Conservation (phyloP, 2,888 invertebrate species). For the Orchesella flavescens region DNA sequence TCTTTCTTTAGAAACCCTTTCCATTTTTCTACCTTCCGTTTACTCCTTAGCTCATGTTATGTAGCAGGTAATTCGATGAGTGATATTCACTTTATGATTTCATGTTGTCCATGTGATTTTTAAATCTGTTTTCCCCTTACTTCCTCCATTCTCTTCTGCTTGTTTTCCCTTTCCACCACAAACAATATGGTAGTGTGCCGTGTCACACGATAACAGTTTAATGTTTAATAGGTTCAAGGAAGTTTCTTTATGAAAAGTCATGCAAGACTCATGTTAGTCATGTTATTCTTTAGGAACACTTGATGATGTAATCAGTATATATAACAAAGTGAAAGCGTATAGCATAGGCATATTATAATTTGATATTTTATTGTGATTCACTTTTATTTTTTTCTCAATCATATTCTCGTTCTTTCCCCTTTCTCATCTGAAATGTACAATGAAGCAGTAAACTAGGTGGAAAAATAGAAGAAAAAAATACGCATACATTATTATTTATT, state of each 20-base stretch:
- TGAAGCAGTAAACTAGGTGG: too few relatives aligned
- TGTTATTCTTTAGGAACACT: slow-evolving; percentile 9
- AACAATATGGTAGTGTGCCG: background rate
- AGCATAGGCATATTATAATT: background rate
- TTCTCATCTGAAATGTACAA: background rate
- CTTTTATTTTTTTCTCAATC: background rate
- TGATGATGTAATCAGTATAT: slow-evolving; percentile 5
- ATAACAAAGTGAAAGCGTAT: background rate
- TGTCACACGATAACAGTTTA: slow-evolving; percentile 19
- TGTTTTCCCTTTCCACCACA: slow-evolving; percentile 1
- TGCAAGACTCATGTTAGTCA: slow-evolving; percentile 38
- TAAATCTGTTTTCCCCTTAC: too few relatives aligned
- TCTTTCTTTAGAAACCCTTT: background rate
- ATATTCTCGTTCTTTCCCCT: background rate
- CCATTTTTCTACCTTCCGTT: background rate
- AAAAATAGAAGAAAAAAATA: too few relatives aligned
- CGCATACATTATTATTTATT: too few relatives aligned
- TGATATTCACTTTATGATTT: slow-evolving; percentile 20
- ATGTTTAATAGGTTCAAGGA: slow-evolving; percentile 27
- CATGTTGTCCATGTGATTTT: background rate
- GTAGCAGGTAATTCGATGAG: slow-evolving; percentile 1
- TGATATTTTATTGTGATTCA: background rate
- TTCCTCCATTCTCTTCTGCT: too few relatives aligned
- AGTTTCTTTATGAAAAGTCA: slow-evolving; percentile 16
- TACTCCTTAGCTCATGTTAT: background rate